Evolutionary conservation across 53 echinoderm and acorn worm genomes (phyloP).

Genomic region (Mesocentrotus franciscanus): DNA sequence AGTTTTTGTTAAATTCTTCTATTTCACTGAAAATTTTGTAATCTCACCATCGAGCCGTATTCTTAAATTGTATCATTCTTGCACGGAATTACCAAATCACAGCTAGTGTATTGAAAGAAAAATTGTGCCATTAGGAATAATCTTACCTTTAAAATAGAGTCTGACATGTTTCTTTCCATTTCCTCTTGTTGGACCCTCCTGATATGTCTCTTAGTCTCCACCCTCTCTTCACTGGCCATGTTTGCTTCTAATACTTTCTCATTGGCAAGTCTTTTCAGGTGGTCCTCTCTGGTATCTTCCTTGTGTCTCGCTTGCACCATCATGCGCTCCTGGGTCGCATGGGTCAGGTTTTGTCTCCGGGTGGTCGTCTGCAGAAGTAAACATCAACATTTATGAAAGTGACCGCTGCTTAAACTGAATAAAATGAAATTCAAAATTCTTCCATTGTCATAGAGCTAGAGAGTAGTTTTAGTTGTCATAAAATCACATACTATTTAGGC

Average conservation of each 20-base stretch:
- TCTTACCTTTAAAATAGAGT: conserved; percentile 83
- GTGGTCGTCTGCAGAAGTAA: conserved; percentile 83
- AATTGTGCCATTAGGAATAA: background rate
- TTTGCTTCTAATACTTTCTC: conserved; percentile 97
- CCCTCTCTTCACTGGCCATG: conserved; percentile 98
- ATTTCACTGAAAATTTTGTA: no score
- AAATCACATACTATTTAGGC: no score
- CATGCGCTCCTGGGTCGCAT: conserved; percentile 93
- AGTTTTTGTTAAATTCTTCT: no score
- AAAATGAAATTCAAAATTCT: background rate
- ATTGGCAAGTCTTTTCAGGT: conserved; percentile 81
- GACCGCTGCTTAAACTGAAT: background rate
- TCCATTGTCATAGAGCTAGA: no score
- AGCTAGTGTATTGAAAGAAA: background rate
- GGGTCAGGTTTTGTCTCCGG: conserved; percentile 89
- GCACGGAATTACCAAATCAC: background rate
- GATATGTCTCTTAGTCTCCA: conserved; percentile 89
- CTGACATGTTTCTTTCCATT: conserved; percentile 80
- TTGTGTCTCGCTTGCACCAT: conserved; percentile 87
- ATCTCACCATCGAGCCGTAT: no score
- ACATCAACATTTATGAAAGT: background rate
- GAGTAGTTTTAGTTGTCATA: no score
- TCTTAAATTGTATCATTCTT: background rate
- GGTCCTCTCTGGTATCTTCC: conserved; percentile 92
- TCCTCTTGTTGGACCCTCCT: conserved; percentile 86